These are phyloP conservation scores for Hycleus phaleratus DNA, from an alignment of 1,140 invertebrate genomes.

Conservation along the genomic window DNA sequence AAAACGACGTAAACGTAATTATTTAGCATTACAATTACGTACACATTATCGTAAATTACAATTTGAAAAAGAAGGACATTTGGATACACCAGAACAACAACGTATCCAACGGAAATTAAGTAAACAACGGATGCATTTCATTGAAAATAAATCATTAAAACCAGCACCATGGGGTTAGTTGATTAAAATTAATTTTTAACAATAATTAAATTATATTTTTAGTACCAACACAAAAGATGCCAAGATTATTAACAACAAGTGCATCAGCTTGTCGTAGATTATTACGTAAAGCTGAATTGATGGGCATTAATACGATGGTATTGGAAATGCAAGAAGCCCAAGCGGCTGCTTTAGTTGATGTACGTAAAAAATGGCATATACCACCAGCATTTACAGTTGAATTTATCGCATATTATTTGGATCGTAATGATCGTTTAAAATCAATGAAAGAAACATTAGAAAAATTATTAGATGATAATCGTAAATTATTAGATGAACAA, in stretches of 20 bases:
- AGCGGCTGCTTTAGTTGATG: constrained; percentile 68
- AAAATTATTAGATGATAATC: constrained; percentile 68
- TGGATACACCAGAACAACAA: constrained; percentile 57
- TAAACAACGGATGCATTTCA: constrained; percentile 69
- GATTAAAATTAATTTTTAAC: neutral
- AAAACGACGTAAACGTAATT: constrained; percentile 76
- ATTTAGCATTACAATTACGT: constrained; percentile 77
- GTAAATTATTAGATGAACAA: constrained; percentile 61
- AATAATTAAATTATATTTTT: constrained; percentile 10
- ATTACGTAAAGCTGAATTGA: constrained; percentile 78
- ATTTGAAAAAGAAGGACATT: constrained; percentile 45
- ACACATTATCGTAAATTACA: constrained; percentile 59
- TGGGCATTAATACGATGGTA: constrained; percentile 75
- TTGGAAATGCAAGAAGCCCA: constrained; percentile 75
- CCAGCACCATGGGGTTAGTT: constrained; percentile 75
- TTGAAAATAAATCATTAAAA: constrained; percentile 62
- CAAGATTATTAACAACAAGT: constrained; percentile 79
- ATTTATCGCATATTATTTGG: constrained; percentile 90
- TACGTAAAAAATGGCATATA: constrained; percentile 89
- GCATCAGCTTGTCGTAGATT: constrained; percentile 80
- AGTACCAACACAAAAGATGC: constrained; percentile 93
- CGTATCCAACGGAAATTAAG: constrained; percentile 69
- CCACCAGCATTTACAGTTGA: constrained; percentile 87
- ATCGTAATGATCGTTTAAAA: constrained; percentile 70
- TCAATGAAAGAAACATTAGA: constrained; percentile 69